Percentiles rank a stretch among this genome's conserved stretches.
Conservation (phyloP, 2,113 vertebrate species). For the Oncorhynchus keta region DNA sequence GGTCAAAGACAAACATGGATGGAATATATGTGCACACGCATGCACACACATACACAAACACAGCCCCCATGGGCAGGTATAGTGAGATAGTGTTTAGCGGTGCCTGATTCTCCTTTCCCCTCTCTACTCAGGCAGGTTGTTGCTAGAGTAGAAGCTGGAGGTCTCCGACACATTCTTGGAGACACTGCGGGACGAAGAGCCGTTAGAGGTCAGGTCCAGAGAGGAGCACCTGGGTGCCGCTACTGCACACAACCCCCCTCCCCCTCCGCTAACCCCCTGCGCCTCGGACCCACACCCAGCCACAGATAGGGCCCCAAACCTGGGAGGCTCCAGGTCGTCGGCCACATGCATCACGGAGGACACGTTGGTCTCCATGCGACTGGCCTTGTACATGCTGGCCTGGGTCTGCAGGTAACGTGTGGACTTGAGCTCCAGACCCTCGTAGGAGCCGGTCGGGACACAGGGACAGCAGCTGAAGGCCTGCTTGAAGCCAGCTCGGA, state of each 20-base stretch:
- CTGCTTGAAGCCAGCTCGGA: constrained; percentile 91
- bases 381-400: constrained; percentile 89
- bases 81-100: no score
- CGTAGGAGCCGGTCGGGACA: constrained; percentile 74
- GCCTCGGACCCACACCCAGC: background rate
- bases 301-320: constrained; percentile 27
- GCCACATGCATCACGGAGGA: constrained; percentile 73
- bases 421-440: constrained; percentile 93
- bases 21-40: background rate
- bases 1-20: background rate
- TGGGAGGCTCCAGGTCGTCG: constrained; percentile 70
- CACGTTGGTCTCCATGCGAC: constrained; percentile 87
- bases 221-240: constrained; percentile 71
- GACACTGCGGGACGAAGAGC: constrained; percentile 86
- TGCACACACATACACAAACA: constrained; percentile 22
- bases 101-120: background rate
- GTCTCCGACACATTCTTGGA: constrained; percentile 89
- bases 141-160: constrained; percentile 81
- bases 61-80: background rate
- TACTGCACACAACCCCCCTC: background rate
- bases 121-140: constrained; percentile 75
- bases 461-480: constrained; percentile 91
- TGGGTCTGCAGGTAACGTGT: constrained; percentile 87
- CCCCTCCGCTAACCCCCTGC: background rate
- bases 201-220: constrained; percentile 83